Base-by-base conservation (phyloP, 2,797 vertebrate genomes). In the Gallinago nigripennis region DNA sequence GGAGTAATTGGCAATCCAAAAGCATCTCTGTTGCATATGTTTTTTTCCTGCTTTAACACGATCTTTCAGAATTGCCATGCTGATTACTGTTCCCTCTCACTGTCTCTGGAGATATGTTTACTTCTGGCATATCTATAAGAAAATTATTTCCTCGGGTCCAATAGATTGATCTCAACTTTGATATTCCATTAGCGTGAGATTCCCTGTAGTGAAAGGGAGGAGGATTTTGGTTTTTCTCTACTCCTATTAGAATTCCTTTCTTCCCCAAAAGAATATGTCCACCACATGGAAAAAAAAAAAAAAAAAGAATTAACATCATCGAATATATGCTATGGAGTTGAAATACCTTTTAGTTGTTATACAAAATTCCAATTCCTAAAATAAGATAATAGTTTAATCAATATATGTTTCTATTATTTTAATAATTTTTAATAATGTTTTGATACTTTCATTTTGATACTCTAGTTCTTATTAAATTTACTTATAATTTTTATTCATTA, bases 181-280 rank as follows among this genome's bases (percentile, higher is more conserved):
- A 61, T 89, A 89, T 84, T 91, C 25, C 61, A 82, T 92, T 94
- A 93, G 23, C 63, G 77, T 91, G 77, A 92, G 60, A 95, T 79
- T 93, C 81, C 71, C 63, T 73, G 25, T 60, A 33, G 78, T 94
- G 69, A 88, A 63, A 79, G 45, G 15, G 51, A 78, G 28, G 23
- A 77, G 15, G 13, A n/a, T 64, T 86, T 79, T 68, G 7, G 16
- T 43, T 90, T 86, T 83, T 88, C 28, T 82, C 33, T 68, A 82
- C n/a, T 73, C 39, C 23, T 83, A 10, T 64, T 77, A 80, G 21
- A 94, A 65, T 85, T 83, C 13, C 8, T 86, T 78, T 92, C 41
- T 92, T 82, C 46, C 57, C 17, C 50, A 15, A 75, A 91, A 78
- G 30, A 90, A 24, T 88, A 76, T 46, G 43, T 69, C 50, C 15